phyloP scores from a whole-genome alignment of 2,888 invertebrate genomes.

The Acleris holmiana region DNA sequence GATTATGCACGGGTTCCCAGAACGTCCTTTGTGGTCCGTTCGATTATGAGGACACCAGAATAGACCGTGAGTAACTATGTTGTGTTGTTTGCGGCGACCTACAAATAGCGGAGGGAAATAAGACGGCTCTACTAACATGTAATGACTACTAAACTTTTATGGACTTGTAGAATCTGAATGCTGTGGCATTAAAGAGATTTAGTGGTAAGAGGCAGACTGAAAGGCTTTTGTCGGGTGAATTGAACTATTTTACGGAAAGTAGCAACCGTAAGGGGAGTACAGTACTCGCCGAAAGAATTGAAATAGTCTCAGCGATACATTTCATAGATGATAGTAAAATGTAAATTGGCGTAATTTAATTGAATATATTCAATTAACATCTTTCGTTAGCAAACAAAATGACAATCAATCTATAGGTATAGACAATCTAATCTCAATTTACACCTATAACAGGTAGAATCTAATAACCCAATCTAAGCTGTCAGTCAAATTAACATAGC shows the following conservation, averaged over 20 bases:
- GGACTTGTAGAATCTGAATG: conserved; percentile 21
- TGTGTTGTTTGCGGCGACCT: conserved; percentile 28
- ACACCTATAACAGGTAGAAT: conserved; percentile 25
- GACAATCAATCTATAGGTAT: not conserved
- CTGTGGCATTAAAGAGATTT: not conserved
- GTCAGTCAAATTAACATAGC: conserved; percentile 24
- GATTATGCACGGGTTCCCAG: conserved; percentile 42
- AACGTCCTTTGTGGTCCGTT: conserved; percentile 57
- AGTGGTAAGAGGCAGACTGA: not conserved
- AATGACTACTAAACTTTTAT: conserved; percentile 28
- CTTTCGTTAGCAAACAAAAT: not conserved
- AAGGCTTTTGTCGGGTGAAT: not conserved
- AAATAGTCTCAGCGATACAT: too few species aligned
- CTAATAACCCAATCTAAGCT: conserved; percentile 17
- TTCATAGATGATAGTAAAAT: too few species aligned
- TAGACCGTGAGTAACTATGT: conserved; percentile 31
- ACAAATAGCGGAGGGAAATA: conserved; percentile 19
- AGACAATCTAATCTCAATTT: conserved; percentile 16
- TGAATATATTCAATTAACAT: too few species aligned
- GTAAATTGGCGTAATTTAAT: too few species aligned
- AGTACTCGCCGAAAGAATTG: too few species aligned
- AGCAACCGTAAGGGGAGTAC: too few species aligned
- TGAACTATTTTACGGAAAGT: not conserved
- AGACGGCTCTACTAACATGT: conserved; percentile 14
- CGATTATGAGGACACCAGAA: conserved; percentile 28